Evolutionary conservation across 2,797 vertebrate genomes (phyloP).

Genomic region (Gymnoscopelus braueri): DNA sequence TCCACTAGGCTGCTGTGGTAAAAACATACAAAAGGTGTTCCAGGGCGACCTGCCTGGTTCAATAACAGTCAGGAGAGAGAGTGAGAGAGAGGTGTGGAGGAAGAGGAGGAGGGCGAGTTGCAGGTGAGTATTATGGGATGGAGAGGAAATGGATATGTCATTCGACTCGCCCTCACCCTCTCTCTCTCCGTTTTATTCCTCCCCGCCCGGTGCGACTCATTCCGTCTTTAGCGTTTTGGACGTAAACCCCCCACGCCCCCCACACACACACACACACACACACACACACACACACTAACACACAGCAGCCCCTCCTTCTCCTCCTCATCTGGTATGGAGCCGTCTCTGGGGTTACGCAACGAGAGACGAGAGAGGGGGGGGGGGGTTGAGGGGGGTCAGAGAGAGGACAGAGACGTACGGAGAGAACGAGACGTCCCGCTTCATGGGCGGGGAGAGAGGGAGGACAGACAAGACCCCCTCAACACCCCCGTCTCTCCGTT

Average conservation of each 20-base stretch:
- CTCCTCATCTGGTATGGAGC: slow-evolving; percentile 42
- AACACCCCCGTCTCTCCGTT: background rate
- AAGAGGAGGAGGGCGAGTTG: background rate
- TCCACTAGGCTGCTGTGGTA: no score
- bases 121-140: slow-evolving; percentile 11
- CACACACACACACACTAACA: background rate
- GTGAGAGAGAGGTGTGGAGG: background rate
- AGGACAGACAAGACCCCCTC: slow-evolving; percentile 5
- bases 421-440: slow-evolving; percentile 23
- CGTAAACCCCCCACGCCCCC: background rate
- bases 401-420: slow-evolving; percentile 51
- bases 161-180: slow-evolving; percentile 10
- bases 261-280: no score
- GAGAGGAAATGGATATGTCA: slow-evolving; percentile 22
- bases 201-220: slow-evolving; percentile 10
- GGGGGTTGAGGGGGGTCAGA: slow-evolving; percentile 40
- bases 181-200: slow-evolving; percentile 24
- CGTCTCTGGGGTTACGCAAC: slow-evolving; percentile 46
- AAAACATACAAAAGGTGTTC: no score
- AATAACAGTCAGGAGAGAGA: background rate
- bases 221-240: slow-evolving; percentile 34
- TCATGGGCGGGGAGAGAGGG: background rate
- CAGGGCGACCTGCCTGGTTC: no score
- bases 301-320: slow-evolving; percentile 8
- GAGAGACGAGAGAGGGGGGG: background rate